Conservation (phyloP, 2,113 vertebrate genomes). For the Ramphastos sulfuratus region DNA sequence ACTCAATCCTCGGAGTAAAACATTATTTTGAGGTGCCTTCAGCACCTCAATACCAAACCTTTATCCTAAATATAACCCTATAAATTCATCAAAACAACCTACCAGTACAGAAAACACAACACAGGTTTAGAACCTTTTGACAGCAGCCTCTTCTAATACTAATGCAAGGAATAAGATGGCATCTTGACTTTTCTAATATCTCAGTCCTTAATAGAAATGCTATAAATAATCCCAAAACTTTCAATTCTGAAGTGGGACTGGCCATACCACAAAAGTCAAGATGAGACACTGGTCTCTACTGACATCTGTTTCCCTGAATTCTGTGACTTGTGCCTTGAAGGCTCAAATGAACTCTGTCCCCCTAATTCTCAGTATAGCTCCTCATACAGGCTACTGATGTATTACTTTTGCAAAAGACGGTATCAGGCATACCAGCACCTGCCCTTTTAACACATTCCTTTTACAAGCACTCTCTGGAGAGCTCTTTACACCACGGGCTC, state of each 20-base stretch:
- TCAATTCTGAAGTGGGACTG: not conserved
- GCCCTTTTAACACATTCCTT: not conserved
- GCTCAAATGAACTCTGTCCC: not conserved
- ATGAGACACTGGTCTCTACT: not conserved
- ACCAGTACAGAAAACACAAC: not conserved
- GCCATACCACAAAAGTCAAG: not conserved
- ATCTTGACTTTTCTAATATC: not conserved
- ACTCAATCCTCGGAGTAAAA: not conserved
- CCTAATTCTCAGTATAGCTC: not conserved
- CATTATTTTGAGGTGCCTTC: not conserved
- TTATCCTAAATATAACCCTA: not conserved
- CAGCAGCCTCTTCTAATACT: not conserved
- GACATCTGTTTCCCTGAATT: not conserved
- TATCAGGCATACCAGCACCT: not conserved
- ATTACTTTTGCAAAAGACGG: not conserved
- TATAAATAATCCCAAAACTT: not conserved
- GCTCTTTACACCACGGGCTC: not conserved
- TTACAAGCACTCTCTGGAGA: not conserved
- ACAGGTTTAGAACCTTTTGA: not conserved
- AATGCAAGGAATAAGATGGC: not conserved
- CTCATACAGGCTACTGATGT: not conserved
- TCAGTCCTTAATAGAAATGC: not conserved
- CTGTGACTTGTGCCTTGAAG: not conserved
- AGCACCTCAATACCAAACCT: not conserved
- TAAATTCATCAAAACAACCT: not conserved